phyloP scores from a whole-genome alignment of 2,888 invertebrate species.

The Lissonota sp. region DNA sequence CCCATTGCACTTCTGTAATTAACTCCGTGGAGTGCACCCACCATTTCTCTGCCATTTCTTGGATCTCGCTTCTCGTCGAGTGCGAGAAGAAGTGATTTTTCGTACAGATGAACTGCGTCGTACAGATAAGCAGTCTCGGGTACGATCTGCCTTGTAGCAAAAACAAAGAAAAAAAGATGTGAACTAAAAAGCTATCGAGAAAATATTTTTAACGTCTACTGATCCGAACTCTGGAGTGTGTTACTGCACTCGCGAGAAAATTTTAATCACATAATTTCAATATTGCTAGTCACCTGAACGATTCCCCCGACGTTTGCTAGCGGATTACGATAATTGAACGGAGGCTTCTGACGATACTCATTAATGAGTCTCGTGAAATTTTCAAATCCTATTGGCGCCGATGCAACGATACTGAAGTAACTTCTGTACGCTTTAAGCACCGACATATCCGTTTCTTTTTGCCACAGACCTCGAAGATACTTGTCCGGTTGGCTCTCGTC shows the following conservation, averaged over 20 bases:
- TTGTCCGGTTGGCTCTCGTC: slow-evolving; percentile 90
- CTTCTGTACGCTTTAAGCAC: slow-evolving; percentile 91
- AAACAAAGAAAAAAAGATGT: slow-evolving; percentile 49
- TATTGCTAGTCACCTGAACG: slow-evolving; percentile 76
- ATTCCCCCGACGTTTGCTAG: slow-evolving; percentile 89
- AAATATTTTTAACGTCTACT: slow-evolving; percentile 14
- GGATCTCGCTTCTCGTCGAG: slow-evolving; percentile 89
- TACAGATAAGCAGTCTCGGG: slow-evolving; percentile 96
- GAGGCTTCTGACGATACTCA: slow-evolving; percentile 92
- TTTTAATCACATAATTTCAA: too few relatives aligned
- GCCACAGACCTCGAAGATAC: slow-evolving; percentile 91
- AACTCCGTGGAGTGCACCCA: slow-evolving; percentile 90
- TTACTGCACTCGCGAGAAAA: too few relatives aligned
- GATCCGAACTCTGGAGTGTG: too few relatives aligned
- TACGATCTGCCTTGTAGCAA: slow-evolving; percentile 87
- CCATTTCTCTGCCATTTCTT: slow-evolving; percentile 92
- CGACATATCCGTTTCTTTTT: slow-evolving; percentile 84
- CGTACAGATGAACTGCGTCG: slow-evolving; percentile 97
- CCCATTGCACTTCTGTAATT: slow-evolving; percentile 94
- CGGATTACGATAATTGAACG: slow-evolving; percentile 95
- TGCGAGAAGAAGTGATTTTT: slow-evolving; percentile 90
- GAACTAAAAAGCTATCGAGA: not conserved
- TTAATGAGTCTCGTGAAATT: slow-evolving; percentile 92
- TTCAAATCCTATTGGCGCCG: slow-evolving; percentile 89
- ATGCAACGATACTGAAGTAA: slow-evolving; percentile 93